Evolutionary conservation across 2,888 invertebrate genomes (phyloP), one percentile per base, ranked within the genome.

Genomic region (Tachina fera): DNA sequence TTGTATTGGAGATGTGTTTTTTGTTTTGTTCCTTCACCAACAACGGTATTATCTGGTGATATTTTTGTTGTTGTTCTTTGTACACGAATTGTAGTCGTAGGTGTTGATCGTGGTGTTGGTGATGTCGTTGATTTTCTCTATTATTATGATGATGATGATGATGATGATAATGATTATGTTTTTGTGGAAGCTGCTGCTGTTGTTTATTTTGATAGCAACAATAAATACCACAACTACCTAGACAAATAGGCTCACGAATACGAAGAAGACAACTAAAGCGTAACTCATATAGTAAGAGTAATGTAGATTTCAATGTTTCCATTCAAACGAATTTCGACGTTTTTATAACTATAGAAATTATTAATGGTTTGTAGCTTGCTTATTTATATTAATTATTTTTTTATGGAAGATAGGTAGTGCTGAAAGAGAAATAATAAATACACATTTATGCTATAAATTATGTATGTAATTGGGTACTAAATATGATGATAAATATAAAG

Each of bases 281-380:
- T 78, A 74, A 74, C 77, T 74, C 70, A 82, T 74, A 63, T 68
- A 82, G 78, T 41, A 49, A 70, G 58, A 61, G 78, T 70, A 63
- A 51, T 47, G 31, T 56, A n/a, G 76, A 76, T 76, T 87, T 79
- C 88, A 89, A 88, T 89, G 89, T 90, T 91, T 91, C 91, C 91
- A 91, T 91, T 91, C 91, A 91, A 91, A 90, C 70, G 67, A 87
- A 77, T 79, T 78, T 83, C 11, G 41, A 49, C 51, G 51, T 31
- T 41, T 68, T 76, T 19, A 41, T 43, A n/a, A n/a, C n/a, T n/a
- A 13, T 9, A 63, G 51, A 41, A 75, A 43, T 43, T 61, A 45
- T 60, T 75, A 9, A 49, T 41, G 51, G 47, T 16, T 63, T 41
- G 41, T 13, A 14, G 14, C 61, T 16, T 43, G 14, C 61, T 16